These are phyloP conservation scores for Tetanocera ferruginea DNA, from an alignment of 2,888 invertebrate species.

Conservation along the genomic window DNA sequence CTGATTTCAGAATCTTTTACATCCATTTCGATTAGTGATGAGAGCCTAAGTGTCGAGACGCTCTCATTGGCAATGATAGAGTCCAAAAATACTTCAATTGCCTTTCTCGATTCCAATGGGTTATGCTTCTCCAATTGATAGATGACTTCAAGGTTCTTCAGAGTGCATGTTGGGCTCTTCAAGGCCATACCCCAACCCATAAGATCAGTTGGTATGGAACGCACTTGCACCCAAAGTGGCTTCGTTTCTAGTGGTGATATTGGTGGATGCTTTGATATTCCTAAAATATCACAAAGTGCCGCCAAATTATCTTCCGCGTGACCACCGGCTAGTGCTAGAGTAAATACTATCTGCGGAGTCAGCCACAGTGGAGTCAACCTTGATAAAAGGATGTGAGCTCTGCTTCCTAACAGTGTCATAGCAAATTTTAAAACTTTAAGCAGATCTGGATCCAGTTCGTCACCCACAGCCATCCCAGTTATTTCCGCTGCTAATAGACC, in stretches of 20 bases:
- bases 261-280: constrained; percentile 70
- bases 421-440: constrained; percentile 70
- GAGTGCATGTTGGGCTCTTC: constrained; percentile 70
- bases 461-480: constrained; percentile 58
- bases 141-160: constrained; percentile 71
- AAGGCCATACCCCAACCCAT: constrained; percentile 72
- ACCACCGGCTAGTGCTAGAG: constrained; percentile 72
- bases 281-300: constrained; percentile 71
- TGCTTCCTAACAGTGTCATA: constrained; percentile 71
- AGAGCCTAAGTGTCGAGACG: constrained; percentile 71
- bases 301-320: constrained; percentile 72
- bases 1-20: constrained; percentile 71
- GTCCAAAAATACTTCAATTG: constrained; percentile 71
- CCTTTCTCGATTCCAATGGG: constrained; percentile 58
- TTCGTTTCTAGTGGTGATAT: constrained; percentile 65
- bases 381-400: constrained; percentile 71
- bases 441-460: constrained; percentile 70
- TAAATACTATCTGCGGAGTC: constrained; percentile 72
- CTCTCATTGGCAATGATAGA: constrained; percentile 72
- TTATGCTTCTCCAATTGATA: constrained; percentile 71
- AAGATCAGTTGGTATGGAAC: constrained; percentile 70
- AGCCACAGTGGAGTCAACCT: constrained; percentile 72
- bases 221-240: constrained; percentile 66
- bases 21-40: constrained; percentile 72
- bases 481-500: constrained; percentile 72